A percentile compares a stretch with the other conserved stretches of the same genome.
These are phyloP conservation scores for Mizuhopecten yessoensis DNA, from an alignment of 1,140 invertebrate genomes.

Conservation along the genomic window DNA sequence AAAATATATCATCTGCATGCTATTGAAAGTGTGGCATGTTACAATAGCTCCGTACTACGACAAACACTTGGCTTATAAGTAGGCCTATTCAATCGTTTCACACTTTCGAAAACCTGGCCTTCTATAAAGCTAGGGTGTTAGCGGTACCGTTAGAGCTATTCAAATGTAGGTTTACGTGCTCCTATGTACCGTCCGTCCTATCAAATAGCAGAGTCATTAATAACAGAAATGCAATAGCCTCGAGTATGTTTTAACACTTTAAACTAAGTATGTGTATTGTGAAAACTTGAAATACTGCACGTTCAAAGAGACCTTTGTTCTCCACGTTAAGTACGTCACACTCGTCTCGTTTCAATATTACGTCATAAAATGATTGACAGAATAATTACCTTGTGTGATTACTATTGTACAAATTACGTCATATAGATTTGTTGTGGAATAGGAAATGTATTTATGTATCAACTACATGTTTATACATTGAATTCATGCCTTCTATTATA, in stretches of 20 bases:
- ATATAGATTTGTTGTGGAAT: background rate
- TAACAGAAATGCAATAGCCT: background rate
- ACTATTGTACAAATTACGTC: background rate
- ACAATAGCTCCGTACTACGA: background rate
- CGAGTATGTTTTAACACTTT: constrained; percentile 19
- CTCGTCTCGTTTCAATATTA: background rate
- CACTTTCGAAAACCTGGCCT: background rate
- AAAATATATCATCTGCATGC: background rate
- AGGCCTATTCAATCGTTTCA: constrained; percentile 13
- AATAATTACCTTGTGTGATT: background rate
- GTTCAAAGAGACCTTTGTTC: constrained; percentile 38
- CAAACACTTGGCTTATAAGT: background rate
- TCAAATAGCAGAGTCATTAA: constrained; percentile 15
- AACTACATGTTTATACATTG: background rate
- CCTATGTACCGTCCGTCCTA: background rate
- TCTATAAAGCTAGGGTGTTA: background rate
- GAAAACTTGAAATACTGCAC: background rate
- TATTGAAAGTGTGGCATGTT: background rate
- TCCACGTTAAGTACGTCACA: background rate
- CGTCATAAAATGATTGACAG: background rate
- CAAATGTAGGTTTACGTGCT: background rate
- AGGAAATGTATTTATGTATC: background rate
- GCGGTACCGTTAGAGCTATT: background rate
- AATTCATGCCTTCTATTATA: background rate
- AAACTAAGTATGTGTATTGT: background rate